Conservation (phyloP, 2,113 vertebrate genomes). For the Bothrops jararaca region DNA sequence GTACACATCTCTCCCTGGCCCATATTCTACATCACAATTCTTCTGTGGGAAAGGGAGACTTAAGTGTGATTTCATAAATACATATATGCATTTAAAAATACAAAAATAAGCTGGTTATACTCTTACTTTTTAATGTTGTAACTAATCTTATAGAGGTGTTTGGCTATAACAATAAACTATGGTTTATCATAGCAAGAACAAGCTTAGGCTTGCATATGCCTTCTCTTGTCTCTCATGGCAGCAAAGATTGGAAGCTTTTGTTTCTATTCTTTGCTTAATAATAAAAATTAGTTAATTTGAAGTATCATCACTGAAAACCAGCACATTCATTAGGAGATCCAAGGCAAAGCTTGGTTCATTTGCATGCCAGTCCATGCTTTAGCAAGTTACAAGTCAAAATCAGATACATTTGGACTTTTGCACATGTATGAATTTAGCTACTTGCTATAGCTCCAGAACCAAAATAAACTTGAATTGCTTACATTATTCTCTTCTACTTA, state of each 20-base stretch:
- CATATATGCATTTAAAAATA: not conserved
- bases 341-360: not conserved
- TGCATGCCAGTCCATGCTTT: not conserved
- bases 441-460: not conserved
- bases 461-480: not conserved
- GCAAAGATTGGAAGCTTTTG: not conserved
- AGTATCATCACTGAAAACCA: not conserved
- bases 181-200: not conserved
- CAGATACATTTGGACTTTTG: not conserved
- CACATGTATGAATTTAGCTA: not conserved
- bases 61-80: not conserved
- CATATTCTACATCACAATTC: not conserved
- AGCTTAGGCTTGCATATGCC: not conserved
- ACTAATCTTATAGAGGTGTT: not conserved
- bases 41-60: not conserved
- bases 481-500: not conserved
- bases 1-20: not conserved
- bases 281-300: not conserved
- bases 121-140: not conserved
- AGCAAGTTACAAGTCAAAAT: not conserved
- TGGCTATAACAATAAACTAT: not conserved
- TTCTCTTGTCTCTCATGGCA: not conserved
- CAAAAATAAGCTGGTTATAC: not conserved
- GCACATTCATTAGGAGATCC: not conserved
- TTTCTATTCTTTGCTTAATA: not conserved